Base-by-base conservation (phyloP, 2,113 vertebrate species). In the Girardinichthys multiradiatus region DNA sequence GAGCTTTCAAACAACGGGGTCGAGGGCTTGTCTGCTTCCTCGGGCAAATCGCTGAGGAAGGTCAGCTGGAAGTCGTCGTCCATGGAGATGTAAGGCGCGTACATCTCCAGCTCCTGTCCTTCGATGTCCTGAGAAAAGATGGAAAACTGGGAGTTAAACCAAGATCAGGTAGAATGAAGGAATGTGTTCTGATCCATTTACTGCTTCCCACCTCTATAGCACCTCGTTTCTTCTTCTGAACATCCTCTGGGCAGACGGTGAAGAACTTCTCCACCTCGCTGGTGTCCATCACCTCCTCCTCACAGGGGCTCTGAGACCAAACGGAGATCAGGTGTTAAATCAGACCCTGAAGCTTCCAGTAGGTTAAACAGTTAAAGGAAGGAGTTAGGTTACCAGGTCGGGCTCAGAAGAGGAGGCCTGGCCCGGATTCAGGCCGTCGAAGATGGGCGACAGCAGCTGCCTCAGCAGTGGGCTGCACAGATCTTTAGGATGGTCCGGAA, bases 11-110 rank as follows among this genome's bases (percentile, higher is more conserved):
- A 26, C 2, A 17, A 35, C 10, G 42, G 39, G 2, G 62, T 21
- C 30, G 39, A 8, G 21, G 58, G 4, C 7, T 28, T 42, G 29
- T 77, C 28, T 0, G 35, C 61, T 6, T 82, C 73, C 58, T 92
- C 79, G 0, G 91, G 68, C 15, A 90, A 58, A 57, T 64, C 45
- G 80, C 79, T 83, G 80, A 90, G 72, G 87, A 94, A 87, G 60
- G 81, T 95, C 54, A 97, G 94, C 92, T 97, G 96, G 90, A 96
- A 97, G 89, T 97, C 96, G 0, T 97, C 96, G 1, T 97, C 96
- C 96, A 97, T 97, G 3, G 96, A 96, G 92, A 97, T 97, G 83
- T 97, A 97, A 0, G 96, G 96, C 21, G 96, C 96, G 81, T 97
- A 79, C 96, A 95, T 96, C 71, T 97, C 96, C 88, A 97, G 83